These are phyloP conservation scores for Tetheella fluctuosa DNA, from an alignment of 2,888 invertebrate species.

Conservation along the genomic window DNA sequence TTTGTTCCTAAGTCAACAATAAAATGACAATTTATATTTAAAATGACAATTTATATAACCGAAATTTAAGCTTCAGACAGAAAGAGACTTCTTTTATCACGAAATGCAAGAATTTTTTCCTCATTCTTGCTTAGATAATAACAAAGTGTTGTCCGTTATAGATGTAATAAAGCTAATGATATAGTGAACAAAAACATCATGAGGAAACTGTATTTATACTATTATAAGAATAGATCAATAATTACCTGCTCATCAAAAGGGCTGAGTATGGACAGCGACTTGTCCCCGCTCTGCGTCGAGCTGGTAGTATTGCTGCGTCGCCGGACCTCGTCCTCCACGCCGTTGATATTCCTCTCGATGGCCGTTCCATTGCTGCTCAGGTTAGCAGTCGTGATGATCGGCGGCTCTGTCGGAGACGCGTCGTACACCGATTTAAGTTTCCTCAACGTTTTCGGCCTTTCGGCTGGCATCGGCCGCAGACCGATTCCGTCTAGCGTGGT, in stretches of 20 bases:
- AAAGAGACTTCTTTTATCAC: too few species aligned
- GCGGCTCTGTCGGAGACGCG: constrained; percentile 72
- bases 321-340: constrained; percentile 80
- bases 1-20: too few species aligned
- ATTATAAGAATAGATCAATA: not conserved
- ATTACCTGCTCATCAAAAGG: constrained; percentile 92
- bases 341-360: constrained; percentile 65
- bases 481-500: constrained; percentile 87
- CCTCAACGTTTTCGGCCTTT: constrained; percentile 89
- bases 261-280: constrained; percentile 87
- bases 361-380: constrained; percentile 75
- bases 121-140: too few species aligned
- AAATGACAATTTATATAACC: too few species aligned
- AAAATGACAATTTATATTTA: too few species aligned
- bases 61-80: too few species aligned
- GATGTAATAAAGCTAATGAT: too few species aligned
- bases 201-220: too few species aligned
- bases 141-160: too few species aligned
- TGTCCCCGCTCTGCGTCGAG: constrained; percentile 75
- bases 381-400: constrained; percentile 49
- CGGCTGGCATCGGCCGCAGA: constrained; percentile 85
- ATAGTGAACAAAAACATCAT: too few species aligned
- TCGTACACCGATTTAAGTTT: constrained; percentile 90
- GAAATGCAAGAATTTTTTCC: too few species aligned
- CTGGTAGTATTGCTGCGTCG: constrained; percentile 73